Conservation (phyloP, 1,140 invertebrate species). For the Druon quercuslanigerum region DNA sequence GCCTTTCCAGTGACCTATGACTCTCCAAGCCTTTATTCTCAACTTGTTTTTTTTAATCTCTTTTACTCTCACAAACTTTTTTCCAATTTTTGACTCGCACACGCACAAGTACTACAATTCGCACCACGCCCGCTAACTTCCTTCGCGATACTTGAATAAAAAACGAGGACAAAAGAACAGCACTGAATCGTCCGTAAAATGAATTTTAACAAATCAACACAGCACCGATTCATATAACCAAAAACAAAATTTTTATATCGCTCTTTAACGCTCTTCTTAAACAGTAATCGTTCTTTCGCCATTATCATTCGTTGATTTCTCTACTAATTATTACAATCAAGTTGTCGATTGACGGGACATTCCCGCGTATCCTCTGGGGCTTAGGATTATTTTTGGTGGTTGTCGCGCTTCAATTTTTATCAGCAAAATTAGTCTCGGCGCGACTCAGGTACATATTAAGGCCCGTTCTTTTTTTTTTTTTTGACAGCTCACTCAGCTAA, state of each 20-base stretch:
- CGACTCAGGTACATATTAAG: conserved; percentile 74
- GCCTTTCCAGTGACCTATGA: conserved; percentile 42
- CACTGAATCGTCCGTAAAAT: conserved; percentile 9
- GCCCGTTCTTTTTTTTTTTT: conserved; percentile 61
- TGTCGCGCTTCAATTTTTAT: conserved; percentile 59
- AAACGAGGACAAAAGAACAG: conserved; percentile 2
- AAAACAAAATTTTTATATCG: not conserved
- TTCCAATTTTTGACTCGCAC: conserved; percentile 35
- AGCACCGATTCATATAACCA: conserved; percentile 9
- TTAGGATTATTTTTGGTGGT: conserved; percentile 62
- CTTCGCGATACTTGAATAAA: not conserved
- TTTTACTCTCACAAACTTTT: conserved; percentile 37
- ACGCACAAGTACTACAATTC: not conserved
- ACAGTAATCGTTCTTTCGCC: not conserved
- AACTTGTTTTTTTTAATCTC: conserved; percentile 15
- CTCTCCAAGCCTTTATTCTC: conserved; percentile 40
- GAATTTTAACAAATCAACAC: conserved; percentile 17
- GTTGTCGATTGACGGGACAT: conserved; percentile 14
- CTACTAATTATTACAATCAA: not conserved
- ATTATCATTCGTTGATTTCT: conserved; percentile 11
- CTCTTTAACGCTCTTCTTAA: not conserved
- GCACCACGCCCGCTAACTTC: not conserved
- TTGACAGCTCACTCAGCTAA: conserved; percentile 38
- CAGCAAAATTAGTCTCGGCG: conserved; percentile 55
- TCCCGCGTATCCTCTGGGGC: conserved; percentile 43